Conservation (phyloP, 2,113 vertebrate genomes). For the Pao palembangensis region DNA sequence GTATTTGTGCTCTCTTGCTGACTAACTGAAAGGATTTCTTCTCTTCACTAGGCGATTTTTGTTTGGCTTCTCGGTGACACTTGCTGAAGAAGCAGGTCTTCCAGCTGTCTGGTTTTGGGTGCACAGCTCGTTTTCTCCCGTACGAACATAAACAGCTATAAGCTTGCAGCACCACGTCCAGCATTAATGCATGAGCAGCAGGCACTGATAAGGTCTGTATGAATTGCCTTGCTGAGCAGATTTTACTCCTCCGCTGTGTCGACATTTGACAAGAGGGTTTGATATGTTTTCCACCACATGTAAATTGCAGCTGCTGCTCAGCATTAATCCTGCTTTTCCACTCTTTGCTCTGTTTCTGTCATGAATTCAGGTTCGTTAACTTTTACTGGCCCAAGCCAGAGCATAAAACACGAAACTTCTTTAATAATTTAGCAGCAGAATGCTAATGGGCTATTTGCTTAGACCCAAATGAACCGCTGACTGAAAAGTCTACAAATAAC, state of each 20-base stretch:
- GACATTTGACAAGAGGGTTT: too few species aligned
- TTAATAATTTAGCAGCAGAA: slow-evolving; percentile 7
- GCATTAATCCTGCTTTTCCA: too few species aligned
- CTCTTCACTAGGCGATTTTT: neutral
- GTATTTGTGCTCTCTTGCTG: slow-evolving; percentile 23
- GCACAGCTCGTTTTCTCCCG: neutral
- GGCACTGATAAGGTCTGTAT: slow-evolving; percentile 3
- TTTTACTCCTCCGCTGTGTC: too few species aligned
- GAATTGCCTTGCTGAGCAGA: neutral
- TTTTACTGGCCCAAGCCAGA: too few species aligned
- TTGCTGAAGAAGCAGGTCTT: too few species aligned
- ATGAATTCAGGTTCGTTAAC: too few species aligned
- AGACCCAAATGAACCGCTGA: slow-evolving; percentile 28
- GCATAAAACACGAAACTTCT: slow-evolving; percentile 9
- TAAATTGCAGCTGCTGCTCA: too few species aligned
- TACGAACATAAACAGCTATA: neutral
- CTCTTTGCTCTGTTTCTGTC: too few species aligned
- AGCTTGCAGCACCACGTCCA: slow-evolving; percentile 5
- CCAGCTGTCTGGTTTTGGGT: neutral
- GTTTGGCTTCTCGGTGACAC: neutral
- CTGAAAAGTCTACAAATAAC: slow-evolving; percentile 36
- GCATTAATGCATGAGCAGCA: slow-evolving; percentile 14
- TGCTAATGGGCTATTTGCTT: slow-evolving; percentile 30
- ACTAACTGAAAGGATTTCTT: slow-evolving; percentile 27
- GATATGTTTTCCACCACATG: too few species aligned